Evolutionary conservation across 2,888 invertebrate species (phyloP).

Genomic region (Desoria tigrina): DNA sequence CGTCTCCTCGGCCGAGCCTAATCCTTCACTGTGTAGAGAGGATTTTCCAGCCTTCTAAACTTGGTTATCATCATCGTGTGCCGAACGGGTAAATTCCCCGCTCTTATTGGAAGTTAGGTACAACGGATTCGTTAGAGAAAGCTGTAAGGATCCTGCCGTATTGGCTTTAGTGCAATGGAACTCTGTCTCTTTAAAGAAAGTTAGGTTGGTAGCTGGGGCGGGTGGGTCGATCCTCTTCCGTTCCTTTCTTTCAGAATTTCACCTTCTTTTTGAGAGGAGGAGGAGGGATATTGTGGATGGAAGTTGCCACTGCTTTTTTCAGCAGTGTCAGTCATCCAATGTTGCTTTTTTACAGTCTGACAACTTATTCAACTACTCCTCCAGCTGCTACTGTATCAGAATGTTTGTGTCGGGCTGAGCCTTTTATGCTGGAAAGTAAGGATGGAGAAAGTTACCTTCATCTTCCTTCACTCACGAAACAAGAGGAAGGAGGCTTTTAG

Average conservation of each 20-base stretch:
- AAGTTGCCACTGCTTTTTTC: no score
- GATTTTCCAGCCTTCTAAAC: conserved; percentile 18
- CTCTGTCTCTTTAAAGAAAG: not conserved
- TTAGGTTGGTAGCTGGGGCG: not conserved
- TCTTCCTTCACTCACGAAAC: not conserved
- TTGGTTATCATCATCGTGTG: conserved; percentile 6
- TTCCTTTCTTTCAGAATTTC: not conserved
- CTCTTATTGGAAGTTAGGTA: no score
- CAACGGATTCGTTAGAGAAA: no score
- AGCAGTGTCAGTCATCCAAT: no score
- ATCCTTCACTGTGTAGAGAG: conserved; percentile 7
- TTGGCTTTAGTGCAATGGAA: not conserved
- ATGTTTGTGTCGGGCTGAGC: no score
- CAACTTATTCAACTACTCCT: no score
- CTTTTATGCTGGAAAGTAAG: no score
- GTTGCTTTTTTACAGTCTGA: no score
- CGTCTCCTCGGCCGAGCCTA: conserved; percentile 2
- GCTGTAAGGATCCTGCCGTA: not conserved
- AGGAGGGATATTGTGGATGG: no score
- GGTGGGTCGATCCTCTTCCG: not conserved
- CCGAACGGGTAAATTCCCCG: no score
- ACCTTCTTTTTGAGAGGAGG: no score
- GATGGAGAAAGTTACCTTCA: conserved; percentile 4
- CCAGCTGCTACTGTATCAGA: no score
- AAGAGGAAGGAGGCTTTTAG: not conserved